Percentiles rank a stretch among this genome's conserved stretches.
Evolutionary conservation across 2,113 vertebrate genomes (phyloP).

Genomic region (Anoplopoma fimbria): DNA sequence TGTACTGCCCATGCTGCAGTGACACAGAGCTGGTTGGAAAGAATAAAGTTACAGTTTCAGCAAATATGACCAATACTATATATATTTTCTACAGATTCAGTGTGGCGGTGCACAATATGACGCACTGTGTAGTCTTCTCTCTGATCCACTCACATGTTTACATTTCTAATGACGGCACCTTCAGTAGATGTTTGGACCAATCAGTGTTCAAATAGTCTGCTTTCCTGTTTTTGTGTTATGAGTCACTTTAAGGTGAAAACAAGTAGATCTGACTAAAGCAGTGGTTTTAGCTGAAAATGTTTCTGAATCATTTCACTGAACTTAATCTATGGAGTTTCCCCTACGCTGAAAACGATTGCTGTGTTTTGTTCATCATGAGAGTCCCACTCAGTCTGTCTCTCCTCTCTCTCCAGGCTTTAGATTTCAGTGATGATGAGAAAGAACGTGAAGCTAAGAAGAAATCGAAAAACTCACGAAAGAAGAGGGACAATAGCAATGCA

Average conservation of each 20-base stretch:
- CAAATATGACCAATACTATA: too few species aligned
- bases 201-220: background rate
- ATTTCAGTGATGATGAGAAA: conserved; percentile 96
- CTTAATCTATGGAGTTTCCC: background rate
- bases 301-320: background rate
- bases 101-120: too few species aligned
- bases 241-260: background rate
- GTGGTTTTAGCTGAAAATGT: background rate
- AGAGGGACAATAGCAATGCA: conserved; percentile 43
- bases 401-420: conserved; percentile 85
- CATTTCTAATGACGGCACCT: too few species aligned
- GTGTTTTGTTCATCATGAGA: background rate
- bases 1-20: too few species aligned
- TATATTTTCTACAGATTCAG: too few species aligned
- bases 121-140: too few species aligned
- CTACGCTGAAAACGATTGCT: background rate
- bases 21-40: too few species aligned
- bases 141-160: too few species aligned
- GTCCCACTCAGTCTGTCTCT: background rate
- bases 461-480: conserved; percentile 77
- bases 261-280: background rate
- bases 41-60: too few species aligned
- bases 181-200: background rate
- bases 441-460: conserved; percentile 91
- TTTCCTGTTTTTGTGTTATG: too few species aligned